Conservation (phyloP, 2,113 vertebrate genomes). For the Epinephelus moara region DNA sequence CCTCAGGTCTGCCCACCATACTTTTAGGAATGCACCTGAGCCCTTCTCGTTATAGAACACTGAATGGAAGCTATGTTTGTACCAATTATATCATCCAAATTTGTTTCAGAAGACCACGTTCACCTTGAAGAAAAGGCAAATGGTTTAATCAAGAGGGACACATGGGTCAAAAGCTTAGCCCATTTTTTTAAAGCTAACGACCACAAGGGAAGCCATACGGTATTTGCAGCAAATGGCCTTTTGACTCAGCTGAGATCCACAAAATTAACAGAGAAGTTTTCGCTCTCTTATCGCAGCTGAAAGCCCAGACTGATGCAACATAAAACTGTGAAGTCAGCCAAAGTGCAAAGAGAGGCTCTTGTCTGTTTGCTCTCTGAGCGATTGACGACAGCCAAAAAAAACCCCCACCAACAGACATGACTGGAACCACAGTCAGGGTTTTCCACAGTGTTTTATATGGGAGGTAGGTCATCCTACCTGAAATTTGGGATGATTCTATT, state of each 20-base stretch:
- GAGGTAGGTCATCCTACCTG: not conserved
- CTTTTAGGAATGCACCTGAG: constrained; percentile 45
- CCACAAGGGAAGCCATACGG: not conserved
- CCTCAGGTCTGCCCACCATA: constrained; percentile 4
- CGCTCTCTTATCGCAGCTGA: constrained; percentile 18
- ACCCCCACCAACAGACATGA: not conserved
- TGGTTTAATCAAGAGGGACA: not conserved
- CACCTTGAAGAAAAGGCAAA: not conserved
- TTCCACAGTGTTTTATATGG: not conserved
- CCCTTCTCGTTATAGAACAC: constrained; percentile 31
- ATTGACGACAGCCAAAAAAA: not conserved
- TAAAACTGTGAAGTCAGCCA: constrained; percentile 28
- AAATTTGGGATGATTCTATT: not conserved
- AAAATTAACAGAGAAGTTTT: not conserved
- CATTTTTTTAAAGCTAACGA: not conserved
- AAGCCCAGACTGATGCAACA: constrained; percentile 26
- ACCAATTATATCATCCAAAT: not conserved
- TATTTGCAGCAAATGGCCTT: not conserved
- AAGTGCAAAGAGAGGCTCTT: constrained; percentile 17
- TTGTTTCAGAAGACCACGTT: not conserved
- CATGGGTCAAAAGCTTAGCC: not conserved
- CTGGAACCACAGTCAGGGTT: not conserved
- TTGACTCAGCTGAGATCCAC: constrained; percentile 1
- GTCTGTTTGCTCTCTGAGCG: not conserved
- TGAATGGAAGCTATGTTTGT: not conserved